A percentile compares a stretch with the other conserved stretches of the same genome.
These are phyloP conservation scores for Notodonta dromedarius DNA, from an alignment of 2,888 invertebrate species.

Conservation along the genomic window DNA sequence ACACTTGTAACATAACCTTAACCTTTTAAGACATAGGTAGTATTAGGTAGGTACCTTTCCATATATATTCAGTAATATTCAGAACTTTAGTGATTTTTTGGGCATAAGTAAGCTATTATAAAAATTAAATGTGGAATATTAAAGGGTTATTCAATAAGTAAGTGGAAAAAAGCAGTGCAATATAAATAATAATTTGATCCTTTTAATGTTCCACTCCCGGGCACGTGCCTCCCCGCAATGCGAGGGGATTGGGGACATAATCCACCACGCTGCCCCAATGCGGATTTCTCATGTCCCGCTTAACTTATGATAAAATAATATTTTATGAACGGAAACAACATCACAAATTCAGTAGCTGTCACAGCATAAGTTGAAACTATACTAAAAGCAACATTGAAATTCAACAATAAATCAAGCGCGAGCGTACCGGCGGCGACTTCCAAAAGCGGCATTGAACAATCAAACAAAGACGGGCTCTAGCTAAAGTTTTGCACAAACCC, in stretches of 20 bases:
- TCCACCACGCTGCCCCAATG: too few relatives aligned
- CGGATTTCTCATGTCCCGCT: too few relatives aligned
- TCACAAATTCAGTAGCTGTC: slow-evolving; percentile 10
- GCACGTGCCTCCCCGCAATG: too few relatives aligned
- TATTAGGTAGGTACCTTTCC: too few relatives aligned
- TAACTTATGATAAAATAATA: not conserved
- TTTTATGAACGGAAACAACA: not conserved
- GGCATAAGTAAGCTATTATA: not conserved
- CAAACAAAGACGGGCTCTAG: slow-evolving; percentile 55
- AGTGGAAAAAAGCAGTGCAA: too few relatives aligned
- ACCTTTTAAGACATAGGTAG: not conserved
- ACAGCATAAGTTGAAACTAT: slow-evolving; percentile 21
- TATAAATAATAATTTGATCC: too few relatives aligned
- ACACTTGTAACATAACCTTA: slow-evolving; percentile 4
- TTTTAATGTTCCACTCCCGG: too few relatives aligned
- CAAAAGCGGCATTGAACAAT: slow-evolving; percentile 48
- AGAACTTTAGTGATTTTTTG: not conserved
- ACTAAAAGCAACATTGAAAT: slow-evolving; percentile 43
- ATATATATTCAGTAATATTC: too few relatives aligned
- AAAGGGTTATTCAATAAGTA: too few relatives aligned
- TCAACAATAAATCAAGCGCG: slow-evolving; percentile 54
- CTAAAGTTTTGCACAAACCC: slow-evolving; percentile 52
- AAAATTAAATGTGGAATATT: not conserved
- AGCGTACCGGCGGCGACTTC: slow-evolving; percentile 42
- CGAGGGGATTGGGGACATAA: too few relatives aligned